Conservation (phyloP, 1,140 invertebrate species). For the Leguminivora glycinivorella region DNA sequence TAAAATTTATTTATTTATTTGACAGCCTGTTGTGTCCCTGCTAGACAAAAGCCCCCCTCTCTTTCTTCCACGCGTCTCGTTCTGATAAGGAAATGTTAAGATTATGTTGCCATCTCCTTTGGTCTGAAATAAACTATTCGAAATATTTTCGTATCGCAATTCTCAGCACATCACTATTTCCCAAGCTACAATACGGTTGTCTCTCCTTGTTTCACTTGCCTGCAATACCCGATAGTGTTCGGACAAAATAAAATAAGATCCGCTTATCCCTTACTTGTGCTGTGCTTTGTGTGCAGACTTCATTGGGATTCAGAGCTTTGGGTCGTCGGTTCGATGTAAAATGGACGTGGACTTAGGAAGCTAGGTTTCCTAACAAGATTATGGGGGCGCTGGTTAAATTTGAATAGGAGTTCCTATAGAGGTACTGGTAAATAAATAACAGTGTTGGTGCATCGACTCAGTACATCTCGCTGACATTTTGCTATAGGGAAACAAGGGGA, state of each 20-base stretch:
- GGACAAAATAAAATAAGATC: slow-evolving; percentile 23
- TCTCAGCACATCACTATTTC: neutral
- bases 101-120: too few species aligned
- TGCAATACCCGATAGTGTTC: slow-evolving; percentile 14
- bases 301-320: neutral
- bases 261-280: slow-evolving; percentile 1
- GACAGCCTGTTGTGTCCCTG: too few species aligned
- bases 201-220: neutral
- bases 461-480: too few species aligned
- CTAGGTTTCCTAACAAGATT: neutral
- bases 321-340: neutral
- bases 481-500: too few species aligned
- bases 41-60: too few species aligned
- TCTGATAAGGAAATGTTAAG: too few species aligned
- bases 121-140: neutral
- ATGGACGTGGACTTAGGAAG: neutral
- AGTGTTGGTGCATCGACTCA: too few species aligned
- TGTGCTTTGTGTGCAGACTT: slow-evolving; percentile 3
- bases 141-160: neutral
- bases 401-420: too few species aligned
- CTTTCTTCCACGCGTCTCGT: too few species aligned
- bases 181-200: slow-evolving; percentile 14
- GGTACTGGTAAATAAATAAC: too few species aligned
- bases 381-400: neutral
- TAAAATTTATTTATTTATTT: too few species aligned